A percentile compares a stretch with the other conserved stretches of the same genome.
Conservation (phyloP, 2,113 vertebrate species). For the Phainopepla nitens region DNA sequence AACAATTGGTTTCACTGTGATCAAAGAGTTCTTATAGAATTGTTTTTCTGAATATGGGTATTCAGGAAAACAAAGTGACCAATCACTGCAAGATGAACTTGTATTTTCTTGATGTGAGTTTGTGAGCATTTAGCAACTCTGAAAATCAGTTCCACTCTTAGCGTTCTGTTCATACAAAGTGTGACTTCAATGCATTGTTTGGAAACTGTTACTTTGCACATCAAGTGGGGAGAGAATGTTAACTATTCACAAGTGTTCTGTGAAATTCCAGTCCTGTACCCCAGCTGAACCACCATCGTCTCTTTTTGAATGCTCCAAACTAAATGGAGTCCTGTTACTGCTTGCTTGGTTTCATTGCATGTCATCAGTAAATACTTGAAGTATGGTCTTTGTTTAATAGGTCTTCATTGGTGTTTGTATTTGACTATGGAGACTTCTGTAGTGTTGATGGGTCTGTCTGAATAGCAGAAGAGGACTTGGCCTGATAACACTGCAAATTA, state of each 20-base stretch:
- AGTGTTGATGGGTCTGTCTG: neutral
- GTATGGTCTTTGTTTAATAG: neutral
- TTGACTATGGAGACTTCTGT: neutral
- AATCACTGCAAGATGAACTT: neutral
- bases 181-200: neutral
- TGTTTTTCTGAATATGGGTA: neutral
- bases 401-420: neutral
- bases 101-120: neutral
- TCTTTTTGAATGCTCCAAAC: neutral
- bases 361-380: neutral
- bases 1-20: neutral
- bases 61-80: neutral
- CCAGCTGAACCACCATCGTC: neutral
- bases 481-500: neutral
- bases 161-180: neutral
- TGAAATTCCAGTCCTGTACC: neutral
- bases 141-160: neutral
- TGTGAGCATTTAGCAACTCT: neutral
- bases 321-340: neutral
- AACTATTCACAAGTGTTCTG: neutral
- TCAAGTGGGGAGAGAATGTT: neutral
- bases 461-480: neutral
- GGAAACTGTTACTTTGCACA: neutral
- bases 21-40: neutral
- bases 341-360: conserved; percentile 13